Evolutionary conservation across 2,113 vertebrate genomes (phyloP), one percentile per base, ranked within the genome.

Genomic region (Clarias magur): DNA sequence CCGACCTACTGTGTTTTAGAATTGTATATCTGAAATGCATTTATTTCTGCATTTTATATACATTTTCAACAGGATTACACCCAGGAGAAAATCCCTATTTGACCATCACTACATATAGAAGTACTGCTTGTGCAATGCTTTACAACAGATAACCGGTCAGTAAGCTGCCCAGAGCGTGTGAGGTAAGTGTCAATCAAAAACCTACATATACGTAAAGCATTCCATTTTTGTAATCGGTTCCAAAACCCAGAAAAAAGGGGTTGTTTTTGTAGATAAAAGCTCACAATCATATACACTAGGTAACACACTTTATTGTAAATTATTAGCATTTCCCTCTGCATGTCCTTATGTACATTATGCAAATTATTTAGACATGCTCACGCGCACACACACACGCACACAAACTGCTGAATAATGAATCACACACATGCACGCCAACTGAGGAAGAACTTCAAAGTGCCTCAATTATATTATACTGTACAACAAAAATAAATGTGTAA

Each of bases 401-500:
- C 56, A 79, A 19, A 60, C 82, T 62, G 63, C 63, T 70, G 54
- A 10, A 19, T 70, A 34, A 68, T n/a, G 62, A 62, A 42, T 59
- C 68, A 65, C 34, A 63, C 42, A 63, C 62, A 56, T 73, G 56
- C 83, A 79, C 76, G 38, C 85, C 48, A 27, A 30, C 27, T 73
- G 70, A 21, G 5, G 30, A 48, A 76, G 78, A 62, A 4, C 21
- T 65, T 72, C 17, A 13, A 76, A 82, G 38, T 48, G 70, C 25
- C 65, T 83, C 13, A 65, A 59, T 48, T 48, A 48, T 48, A 48
- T 83, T 85, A 89, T 70, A 88, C 84, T 86, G 70, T 90, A 88
- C 89, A 90, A 84, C 84, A 88, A 88, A 90, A 90, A 90, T 83
- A 90, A 88, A 76, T 72, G 54, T 59, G 21, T 80, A 42, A 82